Percentiles rank a stretch among this genome's conserved stretches.
Evolutionary conservation across 2,797 vertebrate species (phyloP).

Genomic region (Gymnoscopelus microlampas): DNA sequence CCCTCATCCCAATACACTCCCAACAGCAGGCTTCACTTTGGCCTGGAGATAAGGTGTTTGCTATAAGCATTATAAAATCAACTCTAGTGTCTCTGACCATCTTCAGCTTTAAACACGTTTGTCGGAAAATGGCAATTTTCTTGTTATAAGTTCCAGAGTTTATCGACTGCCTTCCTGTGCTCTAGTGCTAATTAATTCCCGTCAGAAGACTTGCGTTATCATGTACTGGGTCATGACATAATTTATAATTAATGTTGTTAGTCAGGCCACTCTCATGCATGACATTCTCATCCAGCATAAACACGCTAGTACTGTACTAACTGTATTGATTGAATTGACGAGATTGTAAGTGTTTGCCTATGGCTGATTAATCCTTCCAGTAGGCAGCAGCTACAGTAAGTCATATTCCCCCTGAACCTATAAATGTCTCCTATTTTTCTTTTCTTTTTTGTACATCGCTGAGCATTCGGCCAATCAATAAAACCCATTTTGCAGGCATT

Average conservation of each 20-base stretch:
- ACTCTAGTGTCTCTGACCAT: slow-evolving; percentile 9
- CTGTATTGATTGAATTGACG: slow-evolving; percentile 16
- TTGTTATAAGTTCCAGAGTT: neutral
- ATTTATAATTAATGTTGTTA: slow-evolving; percentile 14
- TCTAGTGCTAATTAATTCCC: neutral
- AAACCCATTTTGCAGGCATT: neutral
- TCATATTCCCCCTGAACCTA: slow-evolving; percentile 2
- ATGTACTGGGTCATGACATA: neutral
- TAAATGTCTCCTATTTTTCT: slow-evolving; percentile 14
- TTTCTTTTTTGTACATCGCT: neutral
- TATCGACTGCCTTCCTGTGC: neutral
- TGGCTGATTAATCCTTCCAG: slow-evolving; percentile 11
- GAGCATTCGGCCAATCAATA: slow-evolving; percentile 28
- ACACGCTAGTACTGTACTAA: slow-evolving; percentile 18
- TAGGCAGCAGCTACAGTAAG: slow-evolving; percentile 2
- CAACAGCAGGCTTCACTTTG: slow-evolving; percentile 1
- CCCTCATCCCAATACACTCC: slow-evolving; percentile 24
- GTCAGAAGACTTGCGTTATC: neutral
- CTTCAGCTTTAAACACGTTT: neutral
- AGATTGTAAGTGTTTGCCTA: slow-evolving; percentile 35
- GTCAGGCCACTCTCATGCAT: neutral
- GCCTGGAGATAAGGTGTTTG: slow-evolving; percentile 24
- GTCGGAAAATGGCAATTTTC: neutral
- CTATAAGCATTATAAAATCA: slow-evolving; percentile 5
- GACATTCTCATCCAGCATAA: slow-evolving; percentile 5